Percentiles rank a stretch among this genome's conserved stretches.
Conservation (phyloP, 35 echinoderm and acorn worm species). For the Strongylocentrotus purpuratus region DNA sequence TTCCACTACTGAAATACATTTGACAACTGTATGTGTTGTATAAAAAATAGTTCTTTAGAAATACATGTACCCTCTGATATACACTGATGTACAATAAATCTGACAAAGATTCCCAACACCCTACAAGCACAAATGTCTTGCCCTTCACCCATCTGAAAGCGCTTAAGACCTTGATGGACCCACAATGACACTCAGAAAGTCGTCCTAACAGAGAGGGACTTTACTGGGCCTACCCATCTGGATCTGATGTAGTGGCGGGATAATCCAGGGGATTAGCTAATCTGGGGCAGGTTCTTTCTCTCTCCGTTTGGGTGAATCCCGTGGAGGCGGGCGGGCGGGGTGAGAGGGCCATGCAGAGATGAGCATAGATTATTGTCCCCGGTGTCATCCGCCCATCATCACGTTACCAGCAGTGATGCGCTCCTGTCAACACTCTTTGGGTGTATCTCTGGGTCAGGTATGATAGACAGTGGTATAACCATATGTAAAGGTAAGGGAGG, state of each 20-base stretch:
- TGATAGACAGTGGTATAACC: not conserved
- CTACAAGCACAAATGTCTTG: not conserved
- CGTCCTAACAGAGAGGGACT: not conserved
- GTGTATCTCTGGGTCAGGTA: not conserved
- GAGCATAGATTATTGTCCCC: not conserved
- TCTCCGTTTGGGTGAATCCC: slow-evolving; percentile 10
- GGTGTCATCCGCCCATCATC: slow-evolving; percentile 29
- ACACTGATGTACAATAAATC: too few species aligned
- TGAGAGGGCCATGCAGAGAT: not conserved
- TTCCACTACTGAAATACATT: too few species aligned
- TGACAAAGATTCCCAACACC: not conserved
- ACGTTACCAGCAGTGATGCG: not conserved
- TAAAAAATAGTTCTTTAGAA: too few species aligned
- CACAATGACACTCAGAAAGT: not conserved
- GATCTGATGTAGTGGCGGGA: slow-evolving; percentile 29
- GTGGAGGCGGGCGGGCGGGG: not conserved
- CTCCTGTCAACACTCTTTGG: not conserved
- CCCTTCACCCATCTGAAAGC: slow-evolving; percentile 14
- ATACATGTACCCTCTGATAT: too few species aligned
- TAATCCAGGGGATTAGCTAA: slow-evolving; percentile 32
- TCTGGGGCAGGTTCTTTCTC: slow-evolving; percentile 31
- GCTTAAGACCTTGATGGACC: not conserved
- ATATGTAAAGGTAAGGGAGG: too few species aligned
- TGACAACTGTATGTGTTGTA: too few species aligned
- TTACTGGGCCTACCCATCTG: not conserved